Percentiles rank a stretch among this genome's conserved stretches.
These are phyloP conservation scores for Drosophila basisetae DNA, from an alignment of 2,888 invertebrate genomes.

Conservation along the genomic window DNA sequence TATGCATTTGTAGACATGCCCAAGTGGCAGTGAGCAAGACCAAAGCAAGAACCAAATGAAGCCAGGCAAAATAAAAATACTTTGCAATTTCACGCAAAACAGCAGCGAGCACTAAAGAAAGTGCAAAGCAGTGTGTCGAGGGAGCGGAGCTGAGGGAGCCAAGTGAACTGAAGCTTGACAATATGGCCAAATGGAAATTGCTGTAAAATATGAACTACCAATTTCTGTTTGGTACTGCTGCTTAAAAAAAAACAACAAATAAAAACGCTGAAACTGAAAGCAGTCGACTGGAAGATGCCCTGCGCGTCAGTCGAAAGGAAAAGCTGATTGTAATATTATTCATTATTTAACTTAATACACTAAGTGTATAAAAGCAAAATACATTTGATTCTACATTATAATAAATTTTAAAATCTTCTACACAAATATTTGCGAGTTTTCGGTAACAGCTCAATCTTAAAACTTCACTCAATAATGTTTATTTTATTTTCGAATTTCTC, in stretches of 20 bases:
- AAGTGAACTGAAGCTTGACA: slow-evolving; percentile 52
- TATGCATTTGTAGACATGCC: not conserved
- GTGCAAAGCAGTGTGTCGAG: slow-evolving; percentile 4
- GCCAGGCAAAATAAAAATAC: slow-evolving; percentile 42
- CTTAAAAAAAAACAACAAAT: slow-evolving; percentile 44
- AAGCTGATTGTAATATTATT: not conserved
- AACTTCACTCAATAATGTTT: not conserved
- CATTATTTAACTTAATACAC: not conserved
- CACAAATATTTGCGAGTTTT: not conserved
- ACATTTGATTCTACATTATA: not conserved
- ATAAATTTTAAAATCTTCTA: not conserved
- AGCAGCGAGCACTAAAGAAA: slow-evolving; percentile 25
- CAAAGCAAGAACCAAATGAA: slow-evolving; percentile 6
- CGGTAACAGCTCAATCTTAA: not conserved
- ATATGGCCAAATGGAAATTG: slow-evolving; percentile 81
- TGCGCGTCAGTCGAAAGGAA: not conserved
- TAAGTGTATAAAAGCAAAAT: not conserved
- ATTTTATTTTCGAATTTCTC: not conserved
- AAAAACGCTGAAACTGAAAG: not conserved
- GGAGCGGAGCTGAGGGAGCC: not conserved
- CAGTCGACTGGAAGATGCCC: slow-evolving; percentile 10
- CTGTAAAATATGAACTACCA: slow-evolving; percentile 80
- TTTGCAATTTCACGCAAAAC: slow-evolving; percentile 31
- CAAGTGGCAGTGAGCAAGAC: slow-evolving; percentile 7
- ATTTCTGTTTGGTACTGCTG: slow-evolving; percentile 65